A percentile compares a stretch with the other conserved stretches of the same genome.
phyloP scores from a whole-genome alignment of 64 coral and sea anemone genomes.

The Hydrozoanthus tunicans region DNA sequence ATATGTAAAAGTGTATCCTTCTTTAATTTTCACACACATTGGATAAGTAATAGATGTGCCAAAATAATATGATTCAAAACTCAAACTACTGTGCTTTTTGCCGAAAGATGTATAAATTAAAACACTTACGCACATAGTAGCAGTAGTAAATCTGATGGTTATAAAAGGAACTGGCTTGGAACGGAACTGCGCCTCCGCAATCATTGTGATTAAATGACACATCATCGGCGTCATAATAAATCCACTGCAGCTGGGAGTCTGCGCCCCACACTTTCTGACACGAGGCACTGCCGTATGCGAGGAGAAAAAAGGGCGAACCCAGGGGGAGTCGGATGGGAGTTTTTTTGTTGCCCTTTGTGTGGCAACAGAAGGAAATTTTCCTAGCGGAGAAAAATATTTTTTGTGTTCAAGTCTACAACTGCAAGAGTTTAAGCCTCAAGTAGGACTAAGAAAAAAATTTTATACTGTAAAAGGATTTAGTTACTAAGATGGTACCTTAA shows the following conservation, averaged over 20 bases:
- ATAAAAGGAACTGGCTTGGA: background rate
- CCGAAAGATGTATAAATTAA: background rate
- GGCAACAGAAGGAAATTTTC: constrained; percentile 67
- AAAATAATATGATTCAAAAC: too few species aligned
- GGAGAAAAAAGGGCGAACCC: constrained; percentile 61
- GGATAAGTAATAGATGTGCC: too few species aligned
- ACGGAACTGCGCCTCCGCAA: constrained; percentile 55
- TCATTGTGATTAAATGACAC: constrained; percentile 1
- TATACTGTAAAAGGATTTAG: background rate
- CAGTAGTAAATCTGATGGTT: constrained; percentile 66
- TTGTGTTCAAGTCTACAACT: background rate
- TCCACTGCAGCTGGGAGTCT: constrained; percentile 49
- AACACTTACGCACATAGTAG: constrained; percentile 69
- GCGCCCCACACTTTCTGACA: constrained; percentile 71
- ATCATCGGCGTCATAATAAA: constrained; percentile 62
- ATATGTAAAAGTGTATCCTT: too few species aligned
- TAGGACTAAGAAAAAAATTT: background rate
- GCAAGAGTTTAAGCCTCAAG: background rate
- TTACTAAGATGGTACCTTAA: too few species aligned
- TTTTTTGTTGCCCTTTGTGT: constrained; percentile 32
- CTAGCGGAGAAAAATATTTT: background rate
- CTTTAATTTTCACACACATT: too few species aligned
- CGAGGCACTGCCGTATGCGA: constrained; percentile 31
- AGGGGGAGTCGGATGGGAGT: constrained; percentile 61
- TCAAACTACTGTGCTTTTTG: too few species aligned